Evolutionary conservation across 2,888 invertebrate genomes (phyloP), one percentile per base, ranked within the genome.

Genomic region (Tinea trinotella): DNA sequence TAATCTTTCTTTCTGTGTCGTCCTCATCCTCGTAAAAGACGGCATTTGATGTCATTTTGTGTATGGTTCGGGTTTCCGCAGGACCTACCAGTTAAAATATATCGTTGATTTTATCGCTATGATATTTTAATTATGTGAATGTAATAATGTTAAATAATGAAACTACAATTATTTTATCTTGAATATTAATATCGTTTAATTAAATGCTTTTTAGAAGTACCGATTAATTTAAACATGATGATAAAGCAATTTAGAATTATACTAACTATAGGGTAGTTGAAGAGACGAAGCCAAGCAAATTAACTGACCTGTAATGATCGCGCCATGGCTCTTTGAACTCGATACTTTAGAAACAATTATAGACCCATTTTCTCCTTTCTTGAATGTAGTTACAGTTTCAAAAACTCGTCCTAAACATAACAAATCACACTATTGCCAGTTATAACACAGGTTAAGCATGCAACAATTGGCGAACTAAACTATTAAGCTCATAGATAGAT

Each of bases 41-140:
- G 57, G 88, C 85, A 49, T 87, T 88, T 54, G 90, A 85, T 53
- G 86, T 88, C 87, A 89, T 88, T 87, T 88, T 90, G 84, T 90
- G 89, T 74, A 90, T 87, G 61, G 88, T 87, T 74, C 88, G 90
- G 64, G 88, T 87, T 86, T 90, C 90, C 61, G 90, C 90, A 62
- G 90, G 89, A 89, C 90, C 90, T 90, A 85, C 59, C 80, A 83
- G 72, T 85, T 82, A 78, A 83, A 83, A 84, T 78, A 78, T 72
- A 76, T 73, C 12, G 68, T 70, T 71, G 68, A 73, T 66, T 71
- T 68, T 66, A 30, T 30, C 9, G n/a, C 7, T 30, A n/a, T 30
- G 30, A 10, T 30, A 30, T 30, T 30, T 30, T 49, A 49, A 24
- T 50, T 50, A 9, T 13, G 24, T 15, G 15, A 46, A 18, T 22